Base-by-base conservation (phyloP, 1,140 invertebrate species). In the Oncopodura yosiiana region DNA sequence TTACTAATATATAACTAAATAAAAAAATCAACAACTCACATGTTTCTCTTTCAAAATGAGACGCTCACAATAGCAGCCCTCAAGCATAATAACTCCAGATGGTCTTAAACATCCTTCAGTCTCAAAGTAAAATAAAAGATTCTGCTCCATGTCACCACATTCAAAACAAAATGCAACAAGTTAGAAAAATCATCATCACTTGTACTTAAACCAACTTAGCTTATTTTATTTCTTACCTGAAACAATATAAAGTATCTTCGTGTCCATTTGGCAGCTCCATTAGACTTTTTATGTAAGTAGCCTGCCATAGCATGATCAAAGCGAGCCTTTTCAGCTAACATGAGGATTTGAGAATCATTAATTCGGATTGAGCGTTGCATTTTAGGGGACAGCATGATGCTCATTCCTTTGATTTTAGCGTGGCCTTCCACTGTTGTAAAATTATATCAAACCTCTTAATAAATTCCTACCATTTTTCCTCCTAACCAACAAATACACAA, bases 51-150 rank as follows among this genome's bases (percentile, higher is more conserved):
- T 60, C 0, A 70, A 73, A 54, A 84, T 80, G 34, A 88, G 74
- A 30, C 85, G 72, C 68, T 92, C 86, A 67, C 87, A 92, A 72
- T 91, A 94, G 64, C 86, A 89, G 1, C 90, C 89, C 68, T 94
- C 91, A 18, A 94, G 73, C 36, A 94, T 74, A 39, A 92, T 75
- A 2, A 93, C 80, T 0, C 89, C 90, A 1, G 84, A 86, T 0
- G 87, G 89, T 36, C 84, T 74, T 12, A 76, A 75, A 60, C 78
- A 81, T 55, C 74, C 74, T 57, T 93, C 88, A 45, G 78, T 82
- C 63, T 94, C 91, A 69, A 87, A 94, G 71, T 93, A 93, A 71
- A 93, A 93, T 52, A 94, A 72, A 52, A 93, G 69, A 73, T 94
- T 94, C 84, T 86, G 71, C 24, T n/a, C n/a, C n/a, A n/a, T n/a